Percentiles rank a stretch among this genome's conserved stretches.
Evolutionary conservation across 2,113 vertebrate genomes (phyloP).

Genomic region (Notothenia coriiceps): DNA sequence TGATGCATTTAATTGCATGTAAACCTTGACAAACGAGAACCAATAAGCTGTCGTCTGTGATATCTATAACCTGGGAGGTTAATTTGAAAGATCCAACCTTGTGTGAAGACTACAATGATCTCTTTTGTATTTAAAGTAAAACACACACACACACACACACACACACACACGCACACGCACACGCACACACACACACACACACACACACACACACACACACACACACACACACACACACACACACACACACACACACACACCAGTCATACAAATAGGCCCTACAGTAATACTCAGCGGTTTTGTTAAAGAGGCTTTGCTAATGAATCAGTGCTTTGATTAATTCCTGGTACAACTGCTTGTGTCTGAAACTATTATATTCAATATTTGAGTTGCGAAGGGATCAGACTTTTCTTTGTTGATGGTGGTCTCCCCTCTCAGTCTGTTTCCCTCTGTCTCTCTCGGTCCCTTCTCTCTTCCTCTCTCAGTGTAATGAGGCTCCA

Average conservation of each 20-base stretch:
- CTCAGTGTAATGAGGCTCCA: constrained; percentile 61
- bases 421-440: constrained; percentile 23
- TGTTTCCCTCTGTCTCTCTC: constrained; percentile 25
- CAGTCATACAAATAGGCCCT: constrained; percentile 28
- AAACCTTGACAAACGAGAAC: constrained; percentile 29
- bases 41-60: not conserved
- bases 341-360: constrained; percentile 45
- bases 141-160: constrained; percentile 18
- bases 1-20: constrained; percentile 23
- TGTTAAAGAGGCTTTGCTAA: constrained; percentile 52
- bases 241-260: constrained; percentile 4
- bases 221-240: not conserved
- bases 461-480: constrained; percentile 20
- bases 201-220: not conserved
- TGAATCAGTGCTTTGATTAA: constrained; percentile 62
- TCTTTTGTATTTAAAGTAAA: constrained; percentile 28
- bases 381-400: constrained; percentile 59
- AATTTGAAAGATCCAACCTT: constrained; percentile 43
- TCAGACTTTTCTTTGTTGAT: constrained; percentile 49
- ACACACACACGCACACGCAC: constrained; percentile 9
- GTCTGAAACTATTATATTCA: constrained; percentile 62
- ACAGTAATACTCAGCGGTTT: constrained; percentile 31
- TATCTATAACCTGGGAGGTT: constrained; percentile 8
- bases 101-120: constrained; percentile 13
- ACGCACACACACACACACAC: constrained; percentile 8